These are phyloP conservation scores for Passer montanus DNA, from an alignment of 2,113 vertebrate genomes.

Conservation along the genomic window DNA sequence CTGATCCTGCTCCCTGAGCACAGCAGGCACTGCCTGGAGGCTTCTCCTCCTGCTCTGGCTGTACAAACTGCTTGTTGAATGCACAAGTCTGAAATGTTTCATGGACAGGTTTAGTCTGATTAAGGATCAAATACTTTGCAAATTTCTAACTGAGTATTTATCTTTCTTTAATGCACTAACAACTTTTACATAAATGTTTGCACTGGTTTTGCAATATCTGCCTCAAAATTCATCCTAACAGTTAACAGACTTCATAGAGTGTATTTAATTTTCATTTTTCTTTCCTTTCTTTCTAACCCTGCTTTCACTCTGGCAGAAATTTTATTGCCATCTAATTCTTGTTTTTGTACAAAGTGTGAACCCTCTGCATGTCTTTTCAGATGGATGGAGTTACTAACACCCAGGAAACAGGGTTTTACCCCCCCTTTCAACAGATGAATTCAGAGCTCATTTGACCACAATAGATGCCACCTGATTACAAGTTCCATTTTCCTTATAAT, in stretches of 20 bases:
- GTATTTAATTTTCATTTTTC: not conserved
- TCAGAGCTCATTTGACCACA: not conserved
- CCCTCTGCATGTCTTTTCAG: not conserved
- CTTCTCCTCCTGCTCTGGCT: not conserved
- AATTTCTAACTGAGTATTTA: not conserved
- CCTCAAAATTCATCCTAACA: not conserved
- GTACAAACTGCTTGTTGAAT: not conserved
- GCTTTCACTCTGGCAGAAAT: not conserved
- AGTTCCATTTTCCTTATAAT: not conserved
- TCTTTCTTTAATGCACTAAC: not conserved
- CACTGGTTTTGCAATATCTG: not conserved
- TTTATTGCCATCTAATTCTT: not conserved
- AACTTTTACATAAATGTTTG: not conserved
- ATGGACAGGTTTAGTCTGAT: not conserved
- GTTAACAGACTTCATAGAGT: not conserved
- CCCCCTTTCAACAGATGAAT: not conserved
- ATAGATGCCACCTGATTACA: not conserved
- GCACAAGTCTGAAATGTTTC: not conserved
- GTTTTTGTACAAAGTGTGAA: not conserved
- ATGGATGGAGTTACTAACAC: not conserved
- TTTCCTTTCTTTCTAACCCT: not conserved
- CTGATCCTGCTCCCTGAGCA: not conserved
- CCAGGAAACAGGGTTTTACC: not conserved
- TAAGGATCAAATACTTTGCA: not conserved
- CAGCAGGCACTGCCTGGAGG: not conserved